Evolutionary conservation across 2,797 vertebrate genomes (phyloP), one percentile per base, ranked within the genome.

Genomic region (Mus spretus): DNA sequence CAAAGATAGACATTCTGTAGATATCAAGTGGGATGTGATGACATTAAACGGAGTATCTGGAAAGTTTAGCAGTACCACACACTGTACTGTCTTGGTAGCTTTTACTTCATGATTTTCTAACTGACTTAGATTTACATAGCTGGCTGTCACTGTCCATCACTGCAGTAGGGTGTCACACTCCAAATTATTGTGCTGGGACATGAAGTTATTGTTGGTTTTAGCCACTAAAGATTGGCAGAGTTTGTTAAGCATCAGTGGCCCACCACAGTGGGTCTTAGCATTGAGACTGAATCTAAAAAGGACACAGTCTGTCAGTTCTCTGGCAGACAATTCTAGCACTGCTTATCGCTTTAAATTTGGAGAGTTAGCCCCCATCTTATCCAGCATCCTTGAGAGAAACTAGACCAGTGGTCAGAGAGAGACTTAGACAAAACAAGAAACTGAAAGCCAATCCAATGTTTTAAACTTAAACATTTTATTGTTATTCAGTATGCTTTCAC

Each of bases 401-500:
- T 63, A 28, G 26, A 78, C 6, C 22, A 86, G 53, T 19, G 2
- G 74, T 79, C 47, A n/a, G 11, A 87, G 77, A 83, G 88, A 92
- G 74, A 92, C 3, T n/a, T 82, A 86, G 17, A 78, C 28, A 72
- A 91, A 72, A 28, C n/a, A 34, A n/a, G 34, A 90, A 50, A 72
- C 31, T 53, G 28, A 92, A 85, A 91, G 80, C 31, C 26, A 59
- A 55, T 26, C 63, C 15, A 28, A 55, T 92, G 26, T 2, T 31
- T 93, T 67, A 74, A 59, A 67, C 4, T 63, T 17, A 67, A 85
- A 85, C 34, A 55, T 81, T 85, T 91, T 61, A 44, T 22, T 78
- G 22, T 86, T 93, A 10, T 77, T 93, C 53, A 67, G 72, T 67
- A 59, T 75, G 77, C 50, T 79, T 40, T 59, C 37, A 93, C 55